Conservation (phyloP, 1,140 invertebrate species). For the Penaeus indicus region DNA sequence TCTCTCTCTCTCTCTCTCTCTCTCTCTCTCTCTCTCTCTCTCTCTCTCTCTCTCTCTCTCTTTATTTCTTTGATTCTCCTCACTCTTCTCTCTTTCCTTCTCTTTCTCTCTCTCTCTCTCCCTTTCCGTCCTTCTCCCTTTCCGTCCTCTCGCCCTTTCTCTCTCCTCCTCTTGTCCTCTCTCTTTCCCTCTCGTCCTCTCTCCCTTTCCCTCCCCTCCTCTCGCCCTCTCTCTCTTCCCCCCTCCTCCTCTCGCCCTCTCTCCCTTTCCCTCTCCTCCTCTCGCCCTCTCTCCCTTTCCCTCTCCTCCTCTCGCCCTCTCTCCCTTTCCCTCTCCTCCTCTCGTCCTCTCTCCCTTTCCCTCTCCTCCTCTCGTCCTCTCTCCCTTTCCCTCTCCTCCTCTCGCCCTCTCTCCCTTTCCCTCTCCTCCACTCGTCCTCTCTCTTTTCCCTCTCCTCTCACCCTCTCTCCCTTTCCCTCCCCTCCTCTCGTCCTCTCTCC, state of each 20-base stretch:
- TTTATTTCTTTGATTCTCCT: too few relatives aligned
- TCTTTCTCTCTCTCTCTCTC: too few relatives aligned
- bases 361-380: neutral
- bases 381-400: neutral
- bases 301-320: neutral
- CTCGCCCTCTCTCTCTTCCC: neutral
- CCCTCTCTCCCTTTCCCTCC: neutral
- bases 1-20: too few relatives aligned
- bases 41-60: too few relatives aligned
- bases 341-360: neutral
- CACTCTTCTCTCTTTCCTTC: too few relatives aligned
- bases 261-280: neutral
- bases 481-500: too few relatives aligned
- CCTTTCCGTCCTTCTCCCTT: too few relatives aligned
- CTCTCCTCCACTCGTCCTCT: too few relatives aligned
- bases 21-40: too few relatives aligned
- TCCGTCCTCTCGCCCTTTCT: neutral
- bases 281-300: neutral
- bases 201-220: slow-evolving; percentile 29
- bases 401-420: neutral
- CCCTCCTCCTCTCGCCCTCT: neutral
- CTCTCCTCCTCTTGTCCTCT: neutral
- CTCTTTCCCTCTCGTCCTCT: neutral
- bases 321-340: too few relatives aligned
- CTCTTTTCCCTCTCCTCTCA: neutral